Evolutionary conservation across 2,797 vertebrate species (phyloP).

Genomic region (Darevskia nairensis): DNA sequence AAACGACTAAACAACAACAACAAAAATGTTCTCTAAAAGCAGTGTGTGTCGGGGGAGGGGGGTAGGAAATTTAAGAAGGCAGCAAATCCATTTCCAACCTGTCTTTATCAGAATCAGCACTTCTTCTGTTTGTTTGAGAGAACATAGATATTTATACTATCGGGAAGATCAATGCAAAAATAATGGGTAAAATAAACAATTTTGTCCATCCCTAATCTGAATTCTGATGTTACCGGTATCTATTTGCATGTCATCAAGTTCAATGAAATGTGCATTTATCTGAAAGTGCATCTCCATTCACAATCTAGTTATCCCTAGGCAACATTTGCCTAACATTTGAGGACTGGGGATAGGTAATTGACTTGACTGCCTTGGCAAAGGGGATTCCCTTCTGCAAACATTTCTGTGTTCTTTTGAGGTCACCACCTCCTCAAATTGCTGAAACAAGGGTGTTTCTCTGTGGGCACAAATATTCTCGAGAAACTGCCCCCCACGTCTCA

Average conservation of each 20-base stretch:
- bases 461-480: not conserved
- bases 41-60: no score
- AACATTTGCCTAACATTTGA: not conserved
- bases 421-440: not conserved
- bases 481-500: not conserved
- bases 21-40: no score
- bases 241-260: no score
- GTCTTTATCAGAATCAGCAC: no score
- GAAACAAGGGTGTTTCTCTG: not conserved
- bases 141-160: not conserved
- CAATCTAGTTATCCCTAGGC: not conserved
- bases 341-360: not conserved
- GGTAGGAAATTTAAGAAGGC: no score
- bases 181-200: not conserved
- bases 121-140: not conserved
- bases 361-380: not conserved
- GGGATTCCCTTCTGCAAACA: not conserved
- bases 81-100: no score
- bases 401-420: not conserved
- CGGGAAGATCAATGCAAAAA: not conserved
- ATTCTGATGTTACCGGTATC: no score
- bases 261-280: not conserved
- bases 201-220: not conserved
- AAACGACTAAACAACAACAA: no score
- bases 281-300: not conserved